Conservation (phyloP, 2,113 vertebrate species). For the Erinaceus europaeus region DNA sequence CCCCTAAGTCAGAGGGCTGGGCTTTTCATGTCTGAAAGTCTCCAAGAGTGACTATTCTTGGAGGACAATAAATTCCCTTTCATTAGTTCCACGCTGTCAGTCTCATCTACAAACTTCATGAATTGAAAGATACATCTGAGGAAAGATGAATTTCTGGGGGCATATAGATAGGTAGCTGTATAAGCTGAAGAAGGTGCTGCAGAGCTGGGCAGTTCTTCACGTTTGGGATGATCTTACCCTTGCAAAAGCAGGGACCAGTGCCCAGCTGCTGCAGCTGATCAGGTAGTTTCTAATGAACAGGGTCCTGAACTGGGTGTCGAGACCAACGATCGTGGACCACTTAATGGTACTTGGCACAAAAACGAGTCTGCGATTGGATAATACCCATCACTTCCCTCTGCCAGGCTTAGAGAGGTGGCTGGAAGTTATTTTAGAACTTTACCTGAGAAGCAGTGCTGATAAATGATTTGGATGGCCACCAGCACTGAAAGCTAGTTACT, state of each 20-base stretch:
- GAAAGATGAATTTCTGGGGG: not conserved
- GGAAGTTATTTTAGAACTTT: not conserved
- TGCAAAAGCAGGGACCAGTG: rapidly evolving
- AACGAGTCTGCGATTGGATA: constrained; percentile 51
- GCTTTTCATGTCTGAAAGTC: not conserved
- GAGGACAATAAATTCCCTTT: not conserved
- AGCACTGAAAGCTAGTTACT: not conserved
- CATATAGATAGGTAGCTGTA: not conserved
- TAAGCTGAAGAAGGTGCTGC: rapidly evolving
- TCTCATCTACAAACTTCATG: not conserved
- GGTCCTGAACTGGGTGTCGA: not conserved
- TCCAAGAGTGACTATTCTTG: not conserved
- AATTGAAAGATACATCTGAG: not conserved
- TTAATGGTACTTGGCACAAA: not conserved
- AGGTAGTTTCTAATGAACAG: not conserved
- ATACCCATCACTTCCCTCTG: not conserved
- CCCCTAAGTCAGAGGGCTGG: not conserved
- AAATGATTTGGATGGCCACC: not conserved
- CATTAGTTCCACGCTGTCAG: not conserved
- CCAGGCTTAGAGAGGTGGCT: not conserved
- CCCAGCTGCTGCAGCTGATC: not conserved
- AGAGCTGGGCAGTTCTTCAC: not conserved
- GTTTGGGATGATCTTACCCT: not conserved
- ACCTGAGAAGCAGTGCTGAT: not conserved
- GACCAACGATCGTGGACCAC: not conserved